Conservation (phyloP, 2,888 invertebrate genomes). For the Strigamia transsilvanica region DNA sequence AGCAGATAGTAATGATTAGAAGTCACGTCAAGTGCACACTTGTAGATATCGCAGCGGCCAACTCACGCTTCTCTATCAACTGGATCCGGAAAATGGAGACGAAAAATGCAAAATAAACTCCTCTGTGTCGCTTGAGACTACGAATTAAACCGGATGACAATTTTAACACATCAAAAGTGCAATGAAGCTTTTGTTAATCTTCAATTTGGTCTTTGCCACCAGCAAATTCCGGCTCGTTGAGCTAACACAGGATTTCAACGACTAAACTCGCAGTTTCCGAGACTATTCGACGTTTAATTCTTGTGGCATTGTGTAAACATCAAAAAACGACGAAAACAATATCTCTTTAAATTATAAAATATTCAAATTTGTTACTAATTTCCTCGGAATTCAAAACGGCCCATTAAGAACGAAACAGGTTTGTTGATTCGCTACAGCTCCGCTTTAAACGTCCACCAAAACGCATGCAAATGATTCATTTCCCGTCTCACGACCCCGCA, state of each 20-base stretch:
- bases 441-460: not conserved
- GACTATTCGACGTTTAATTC: not conserved
- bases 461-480: conserved; percentile 2
- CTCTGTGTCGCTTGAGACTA: not conserved
- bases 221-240: not conserved
- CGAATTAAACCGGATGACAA: not conserved
- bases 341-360: not conserved
- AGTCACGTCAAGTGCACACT: not conserved
- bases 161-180: not conserved
- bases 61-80: not conserved
- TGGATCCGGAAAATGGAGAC: not conserved
- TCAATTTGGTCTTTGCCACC: not conserved
- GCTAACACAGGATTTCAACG: not conserved
- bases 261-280: not conserved
- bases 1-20: not conserved
- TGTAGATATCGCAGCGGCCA: not conserved
- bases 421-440: not conserved
- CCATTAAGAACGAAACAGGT: not conserved
- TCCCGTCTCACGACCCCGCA: not conserved
- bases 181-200: not conserved
- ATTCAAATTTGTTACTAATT: not conserved
- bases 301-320: not conserved
- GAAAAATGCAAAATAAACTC: not conserved
- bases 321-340: not conserved
- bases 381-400: not conserved